A percentile compares a stretch with the other conserved stretches of the same genome.
phyloP scores from a whole-genome alignment of 2,113 vertebrate genomes.

The Nothocercus julius region DNA sequence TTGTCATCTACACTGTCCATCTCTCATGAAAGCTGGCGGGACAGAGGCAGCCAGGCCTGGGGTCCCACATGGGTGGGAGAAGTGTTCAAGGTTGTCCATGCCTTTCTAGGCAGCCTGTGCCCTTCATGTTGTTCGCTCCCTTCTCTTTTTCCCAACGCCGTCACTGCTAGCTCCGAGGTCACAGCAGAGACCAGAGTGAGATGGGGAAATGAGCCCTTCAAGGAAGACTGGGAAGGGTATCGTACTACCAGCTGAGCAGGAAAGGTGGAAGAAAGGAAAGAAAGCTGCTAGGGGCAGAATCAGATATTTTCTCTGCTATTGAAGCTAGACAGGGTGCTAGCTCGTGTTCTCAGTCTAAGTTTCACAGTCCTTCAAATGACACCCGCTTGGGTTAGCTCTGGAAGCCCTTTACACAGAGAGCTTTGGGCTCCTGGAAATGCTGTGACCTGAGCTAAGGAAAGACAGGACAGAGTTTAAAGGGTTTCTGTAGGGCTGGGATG shows the following conservation, averaged over 20 bases:
- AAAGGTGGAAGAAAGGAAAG: not conserved
- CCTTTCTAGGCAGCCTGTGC: not conserved
- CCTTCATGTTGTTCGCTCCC: not conserved
- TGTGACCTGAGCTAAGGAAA: not conserved
- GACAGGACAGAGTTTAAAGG: not conserved
- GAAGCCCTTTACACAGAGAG: not conserved
- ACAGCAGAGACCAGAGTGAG: too few relatives aligned
- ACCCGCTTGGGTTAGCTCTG: not conserved
- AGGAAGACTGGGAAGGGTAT: too few relatives aligned
- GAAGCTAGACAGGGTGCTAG: not conserved
- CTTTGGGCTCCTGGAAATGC: not conserved
- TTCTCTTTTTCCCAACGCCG: too few relatives aligned
- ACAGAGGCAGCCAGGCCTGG: not conserved
- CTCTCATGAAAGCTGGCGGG: slow-evolving; percentile 19
- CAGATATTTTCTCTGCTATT: not conserved
- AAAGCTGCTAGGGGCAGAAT: not conserved
- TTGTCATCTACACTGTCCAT: not conserved
- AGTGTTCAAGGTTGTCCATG: accelerated
- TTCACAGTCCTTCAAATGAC: not conserved
- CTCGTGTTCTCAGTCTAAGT: not conserved
- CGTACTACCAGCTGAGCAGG: not conserved
- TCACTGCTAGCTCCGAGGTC: too few relatives aligned
- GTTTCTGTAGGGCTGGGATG: not conserved
- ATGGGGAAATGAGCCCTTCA: too few relatives aligned
- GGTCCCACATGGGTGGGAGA: not conserved